phyloP scores from a whole-genome alignment of 2,113 vertebrate genomes.

The Actenoides lindsayi region DNA sequence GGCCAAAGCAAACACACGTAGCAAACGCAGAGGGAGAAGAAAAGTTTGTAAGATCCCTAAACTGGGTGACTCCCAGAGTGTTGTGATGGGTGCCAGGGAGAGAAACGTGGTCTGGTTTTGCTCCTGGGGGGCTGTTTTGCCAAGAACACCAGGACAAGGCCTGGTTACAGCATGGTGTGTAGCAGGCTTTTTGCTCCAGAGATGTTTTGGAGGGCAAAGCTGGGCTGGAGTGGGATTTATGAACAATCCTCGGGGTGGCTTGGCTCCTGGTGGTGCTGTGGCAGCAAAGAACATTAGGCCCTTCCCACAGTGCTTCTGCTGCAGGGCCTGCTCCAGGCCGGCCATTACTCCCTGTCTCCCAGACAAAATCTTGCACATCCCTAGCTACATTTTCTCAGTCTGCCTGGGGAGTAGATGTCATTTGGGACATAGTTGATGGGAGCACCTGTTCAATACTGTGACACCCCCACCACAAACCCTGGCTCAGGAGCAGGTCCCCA shows the following conservation, averaged over 20 bases:
- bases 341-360: neutral
- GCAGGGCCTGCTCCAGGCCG: neutral
- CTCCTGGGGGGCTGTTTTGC: neutral
- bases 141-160: neutral
- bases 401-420: neutral
- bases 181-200: neutral
- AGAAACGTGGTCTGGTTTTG: neutral
- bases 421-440: neutral
- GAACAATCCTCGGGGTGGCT: neutral
- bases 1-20: constrained; percentile 68
- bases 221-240: neutral
- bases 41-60: constrained; percentile 62
- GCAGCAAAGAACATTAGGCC: neutral
- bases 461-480: neutral
- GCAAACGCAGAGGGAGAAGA: neutral
- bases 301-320: neutral
- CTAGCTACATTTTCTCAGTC: neutral
- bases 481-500: neutral
- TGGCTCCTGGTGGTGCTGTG: neutral
- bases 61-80: neutral
- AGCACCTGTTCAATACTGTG: neutral
- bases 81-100: neutral
- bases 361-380: neutral
- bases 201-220: neutral
- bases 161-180: neutral